phyloP scores from a whole-genome alignment of 1,140 invertebrate genomes.

The Oryctes rhinoceros region DNA sequence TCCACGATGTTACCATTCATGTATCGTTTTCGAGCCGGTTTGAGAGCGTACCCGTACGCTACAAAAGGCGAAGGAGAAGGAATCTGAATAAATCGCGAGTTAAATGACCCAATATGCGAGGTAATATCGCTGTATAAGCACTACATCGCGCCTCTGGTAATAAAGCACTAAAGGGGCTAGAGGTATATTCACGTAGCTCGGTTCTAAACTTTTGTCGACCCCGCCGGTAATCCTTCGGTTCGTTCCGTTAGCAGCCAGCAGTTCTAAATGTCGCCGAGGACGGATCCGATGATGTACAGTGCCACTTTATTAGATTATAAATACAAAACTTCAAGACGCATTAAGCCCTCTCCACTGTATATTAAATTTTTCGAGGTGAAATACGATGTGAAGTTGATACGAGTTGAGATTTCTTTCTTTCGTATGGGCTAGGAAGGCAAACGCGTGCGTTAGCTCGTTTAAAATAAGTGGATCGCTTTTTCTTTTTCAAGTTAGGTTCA shows the following conservation, averaged over 20 bases:
- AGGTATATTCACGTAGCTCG: neutral
- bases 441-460: no score
- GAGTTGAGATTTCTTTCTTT: neutral
- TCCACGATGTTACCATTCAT: neutral
- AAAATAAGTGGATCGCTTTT: no score
- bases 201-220: slow-evolving; percentile 48
- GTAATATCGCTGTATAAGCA: slow-evolving; percentile 51
- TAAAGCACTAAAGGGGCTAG: slow-evolving; percentile 43
- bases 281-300: slow-evolving; percentile 51
- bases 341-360: slow-evolving; percentile 28
- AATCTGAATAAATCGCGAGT: slow-evolving; percentile 51
- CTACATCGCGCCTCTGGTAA: slow-evolving; percentile 44
- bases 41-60: no score
- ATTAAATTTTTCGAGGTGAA: slow-evolving; percentile 34
- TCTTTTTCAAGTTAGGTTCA: no score
- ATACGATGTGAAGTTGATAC: slow-evolving; percentile 8
- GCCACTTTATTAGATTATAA: slow-evolving; percentile 57
- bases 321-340: slow-evolving; percentile 50
- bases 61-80: slow-evolving; percentile 8
- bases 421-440: no score
- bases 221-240: slow-evolving; percentile 42
- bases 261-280: slow-evolving; percentile 46
- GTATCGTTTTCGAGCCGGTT: neutral
- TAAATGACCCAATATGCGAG: slow-evolving; percentile 51
- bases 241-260: slow-evolving; percentile 45